Percentiles rank a stretch among this genome's conserved stretches.
Evolutionary conservation across 35 echinoderm and acorn worm species (phyloP).

Genomic region (Eucidaris tribuloides): DNA sequence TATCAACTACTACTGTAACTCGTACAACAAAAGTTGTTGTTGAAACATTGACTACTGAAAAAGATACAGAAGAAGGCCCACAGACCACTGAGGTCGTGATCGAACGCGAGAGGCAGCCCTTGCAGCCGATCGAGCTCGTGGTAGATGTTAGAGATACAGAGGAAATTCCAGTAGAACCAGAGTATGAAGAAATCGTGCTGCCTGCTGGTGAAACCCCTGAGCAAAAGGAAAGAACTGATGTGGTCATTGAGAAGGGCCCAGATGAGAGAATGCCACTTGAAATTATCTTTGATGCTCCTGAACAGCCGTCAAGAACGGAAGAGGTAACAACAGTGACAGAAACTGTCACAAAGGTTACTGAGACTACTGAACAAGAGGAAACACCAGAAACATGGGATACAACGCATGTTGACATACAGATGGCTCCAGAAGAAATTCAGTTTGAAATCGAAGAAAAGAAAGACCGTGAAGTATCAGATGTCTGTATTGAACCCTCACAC

Average conservation of each 20-base stretch:
- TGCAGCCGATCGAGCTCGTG: conserved; percentile 61
- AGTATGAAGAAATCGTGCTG: conserved; percentile 33
- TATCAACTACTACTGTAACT: background rate
- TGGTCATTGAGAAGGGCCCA: background rate
- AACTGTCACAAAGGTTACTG: conserved; percentile 39
- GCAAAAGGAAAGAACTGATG: conserved; percentile 12
- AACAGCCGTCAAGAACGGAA: conserved; percentile 28
- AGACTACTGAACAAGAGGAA: conserved; percentile 1
- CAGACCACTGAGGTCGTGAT: conserved; percentile 65
- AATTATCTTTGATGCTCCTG: background rate
- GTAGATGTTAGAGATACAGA: conserved; percentile 47
- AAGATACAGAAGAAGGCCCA: conserved; percentile 19
- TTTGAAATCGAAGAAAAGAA: background rate
- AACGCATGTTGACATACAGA: conserved; percentile 53
- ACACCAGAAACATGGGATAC: conserved; percentile 19
- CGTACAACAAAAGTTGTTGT: background rate
- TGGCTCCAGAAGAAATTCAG: conserved; percentile 43
- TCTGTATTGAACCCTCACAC: background rate
- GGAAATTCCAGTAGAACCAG: conserved; percentile 6
- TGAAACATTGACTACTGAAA: background rate
- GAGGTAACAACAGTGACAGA: conserved; percentile 54
- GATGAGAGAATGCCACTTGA: conserved; percentile 10
- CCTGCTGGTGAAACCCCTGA: conserved; percentile 28
- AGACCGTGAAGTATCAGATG: background rate
- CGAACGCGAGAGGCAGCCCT: conserved; percentile 59